These are phyloP conservation scores for Lacerta viridis DNA, from an alignment of 2,797 vertebrate species.

Conservation along the genomic window DNA sequence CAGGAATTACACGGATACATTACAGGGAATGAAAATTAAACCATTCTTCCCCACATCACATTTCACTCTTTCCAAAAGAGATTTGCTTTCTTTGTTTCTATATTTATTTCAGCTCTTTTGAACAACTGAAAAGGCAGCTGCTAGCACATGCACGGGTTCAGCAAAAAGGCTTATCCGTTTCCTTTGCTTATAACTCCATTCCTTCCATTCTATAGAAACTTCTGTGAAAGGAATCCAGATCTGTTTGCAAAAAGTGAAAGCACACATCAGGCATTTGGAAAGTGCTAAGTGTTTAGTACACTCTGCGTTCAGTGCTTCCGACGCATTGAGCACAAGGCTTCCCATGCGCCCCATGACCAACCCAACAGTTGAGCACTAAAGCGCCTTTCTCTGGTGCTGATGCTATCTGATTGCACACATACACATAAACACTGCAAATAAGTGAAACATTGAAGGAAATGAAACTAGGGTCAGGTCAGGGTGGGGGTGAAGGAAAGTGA, in stretches of 20 bases:
- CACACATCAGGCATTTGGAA: not conserved
- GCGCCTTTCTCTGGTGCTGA: too few species aligned
- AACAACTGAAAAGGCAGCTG: not conserved
- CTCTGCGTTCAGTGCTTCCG: too few species aligned
- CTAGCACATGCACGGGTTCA: not conserved
- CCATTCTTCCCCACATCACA: not conserved
- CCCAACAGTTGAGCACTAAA: too few species aligned
- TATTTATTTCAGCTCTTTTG: conserved; percentile 35
- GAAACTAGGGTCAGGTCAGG: too few species aligned
- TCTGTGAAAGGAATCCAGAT: conserved; percentile 28
- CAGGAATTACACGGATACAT: conserved; percentile 1
- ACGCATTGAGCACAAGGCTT: too few species aligned
- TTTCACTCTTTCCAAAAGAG: not conserved
- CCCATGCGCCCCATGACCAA: too few species aligned
- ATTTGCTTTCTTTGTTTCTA: conserved; percentile 45
- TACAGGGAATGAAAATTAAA: conserved; percentile 33
- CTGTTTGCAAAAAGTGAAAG: conserved; percentile 38
- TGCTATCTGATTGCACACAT: too few species aligned
- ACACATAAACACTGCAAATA: too few species aligned
- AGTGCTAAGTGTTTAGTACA: too few species aligned
- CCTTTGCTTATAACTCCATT: conserved; percentile 26
- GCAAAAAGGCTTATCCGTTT: not conserved
- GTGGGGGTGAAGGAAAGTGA: too few species aligned
- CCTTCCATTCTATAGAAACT: conserved; percentile 23
- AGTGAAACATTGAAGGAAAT: too few species aligned